These are phyloP conservation scores for Tragopan temminckii DNA, from an alignment of 2,797 vertebrate genomes.

Conservation along the genomic window DNA sequence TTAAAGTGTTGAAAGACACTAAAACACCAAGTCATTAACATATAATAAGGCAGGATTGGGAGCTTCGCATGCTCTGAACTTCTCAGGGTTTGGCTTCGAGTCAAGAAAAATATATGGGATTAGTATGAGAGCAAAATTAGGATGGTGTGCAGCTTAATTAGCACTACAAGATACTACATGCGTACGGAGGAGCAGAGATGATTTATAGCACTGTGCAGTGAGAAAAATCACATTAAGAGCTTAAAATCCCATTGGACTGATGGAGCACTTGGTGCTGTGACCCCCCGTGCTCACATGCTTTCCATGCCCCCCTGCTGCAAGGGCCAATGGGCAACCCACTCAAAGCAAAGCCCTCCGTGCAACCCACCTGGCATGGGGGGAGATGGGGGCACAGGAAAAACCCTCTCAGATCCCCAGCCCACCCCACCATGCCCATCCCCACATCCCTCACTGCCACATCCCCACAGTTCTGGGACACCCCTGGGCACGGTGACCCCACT, in stretches of 20 bases:
- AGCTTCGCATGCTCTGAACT: constrained; percentile 22
- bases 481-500: too few species aligned
- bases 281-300: background rate
- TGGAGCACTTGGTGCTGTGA: background rate
- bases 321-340: background rate
- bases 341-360: too few species aligned
- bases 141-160: constrained; percentile 64
- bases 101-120: constrained; percentile 70
- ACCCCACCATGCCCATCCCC: too few species aligned
- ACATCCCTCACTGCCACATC: too few species aligned
- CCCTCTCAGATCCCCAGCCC: too few species aligned
- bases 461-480: too few species aligned
- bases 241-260: constrained; percentile 6
- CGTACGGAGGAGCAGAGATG: constrained; percentile 52
- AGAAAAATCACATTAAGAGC: constrained; percentile 47
- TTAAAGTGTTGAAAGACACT: constrained; percentile 48
- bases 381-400: too few species aligned
- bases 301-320: background rate
- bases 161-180: constrained; percentile 71
- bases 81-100: constrained; percentile 53
- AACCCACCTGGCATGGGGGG: too few species aligned
- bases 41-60: constrained; percentile 32
- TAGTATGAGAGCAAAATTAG: constrained; percentile 56
- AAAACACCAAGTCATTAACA: constrained; percentile 59
- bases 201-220: constrained; percentile 53